Evolutionary conservation across 1,140 invertebrate species (phyloP).

Genomic region (Panagrolaimus sp.): DNA sequence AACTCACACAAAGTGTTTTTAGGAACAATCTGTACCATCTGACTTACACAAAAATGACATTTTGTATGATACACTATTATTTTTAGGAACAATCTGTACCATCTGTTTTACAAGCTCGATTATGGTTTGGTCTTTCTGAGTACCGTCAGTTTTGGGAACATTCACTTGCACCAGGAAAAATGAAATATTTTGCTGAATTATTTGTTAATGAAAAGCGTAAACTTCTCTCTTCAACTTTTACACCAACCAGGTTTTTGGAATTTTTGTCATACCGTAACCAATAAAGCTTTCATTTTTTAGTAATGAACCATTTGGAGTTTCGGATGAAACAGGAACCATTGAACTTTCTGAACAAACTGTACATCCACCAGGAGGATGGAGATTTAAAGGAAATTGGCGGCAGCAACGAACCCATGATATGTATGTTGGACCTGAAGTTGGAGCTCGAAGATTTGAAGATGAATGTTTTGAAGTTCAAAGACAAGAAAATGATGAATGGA

Average conservation of each 20-base stretch:
- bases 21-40: too few species aligned
- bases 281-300: neutral
- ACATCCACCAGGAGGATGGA: constrained; percentile 34
- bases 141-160: constrained; percentile 25
- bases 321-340: constrained; percentile 33
- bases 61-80: too few species aligned
- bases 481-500: constrained; percentile 30
- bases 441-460: constrained; percentile 33
- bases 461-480: constrained; percentile 46
- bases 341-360: constrained; percentile 27
- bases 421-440: constrained; percentile 41
- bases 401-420: constrained; percentile 50
- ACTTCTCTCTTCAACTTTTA: constrained; percentile 34
- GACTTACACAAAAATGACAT: too few species aligned
- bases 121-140: constrained; percentile 33
- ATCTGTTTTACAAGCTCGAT: constrained; percentile 33
- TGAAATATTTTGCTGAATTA: constrained; percentile 43
- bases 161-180: constrained; percentile 22
- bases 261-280: neutral
- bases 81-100: constrained; percentile 37
- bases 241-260: constrained; percentile 21
- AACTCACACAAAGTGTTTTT: too few species aligned
- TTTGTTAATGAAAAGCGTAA: constrained; percentile 39
- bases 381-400: constrained; percentile 38
- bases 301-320: constrained; percentile 27